Base-by-base conservation (phyloP, 2,888 invertebrate genomes). In the Caradrina kadenii region DNA sequence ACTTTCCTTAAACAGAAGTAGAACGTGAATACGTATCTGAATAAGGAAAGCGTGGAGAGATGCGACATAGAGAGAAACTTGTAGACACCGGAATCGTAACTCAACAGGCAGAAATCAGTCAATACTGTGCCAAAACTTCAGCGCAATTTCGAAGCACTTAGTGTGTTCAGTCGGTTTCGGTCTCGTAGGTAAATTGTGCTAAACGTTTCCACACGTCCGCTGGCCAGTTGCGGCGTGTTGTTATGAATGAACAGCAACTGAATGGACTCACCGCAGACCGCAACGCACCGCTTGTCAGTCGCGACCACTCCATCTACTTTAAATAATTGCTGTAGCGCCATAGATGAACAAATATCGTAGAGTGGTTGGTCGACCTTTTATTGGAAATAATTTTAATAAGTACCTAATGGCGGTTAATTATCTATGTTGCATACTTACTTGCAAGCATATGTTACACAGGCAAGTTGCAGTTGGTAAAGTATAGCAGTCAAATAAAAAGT, bases 201-300 rank as follows among this genome's bases (percentile, higher is more conserved):
- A 89, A 89, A 86, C 87, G 87, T 79, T 86, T 85, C 85, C 83
- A 85, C 87, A 90, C 86, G 88, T 88, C 85, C 81, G 85, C 75
- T 83, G 79, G 71, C 69, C 72, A 75, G 78, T 85, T 86, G 88
- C 80, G 84, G 87, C 77, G 82, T 84, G 82, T 80, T 83, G 84
- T 87, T 88, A 86, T 91, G 91, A 92, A 92, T 92, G 89, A 87
- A 81, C 76, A 82, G 73, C 81, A 80, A 68, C 75, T 83, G 80
- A 92, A 91, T 92, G 89, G 87, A 82, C 79, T 83, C 83, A 92
- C 93, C 92, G 87, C 92, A 93, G 84, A 93, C 93, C 92, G 84
- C 92, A 92, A 84, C 83, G 85, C 81, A 75, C 71, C 82, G 83
- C 73, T 77, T 80, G 78, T 73, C 76, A 80, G 78, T 59, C 69